These are phyloP conservation scores for Brachyhypopomus occidentalis DNA, from an alignment of 2,113 vertebrate genomes.

Conservation along the genomic window DNA sequence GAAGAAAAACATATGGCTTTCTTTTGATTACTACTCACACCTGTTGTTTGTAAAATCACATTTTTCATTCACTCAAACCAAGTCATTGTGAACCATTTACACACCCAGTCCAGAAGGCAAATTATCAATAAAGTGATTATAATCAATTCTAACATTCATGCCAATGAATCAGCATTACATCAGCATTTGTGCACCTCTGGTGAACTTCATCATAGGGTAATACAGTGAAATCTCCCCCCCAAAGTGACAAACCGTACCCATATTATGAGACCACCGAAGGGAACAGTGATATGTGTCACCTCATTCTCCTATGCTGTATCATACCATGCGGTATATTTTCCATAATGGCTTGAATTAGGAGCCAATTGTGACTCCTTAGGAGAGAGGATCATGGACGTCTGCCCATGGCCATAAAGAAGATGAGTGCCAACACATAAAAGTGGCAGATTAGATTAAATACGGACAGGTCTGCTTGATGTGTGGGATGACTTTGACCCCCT, in stretches of 20 bases:
- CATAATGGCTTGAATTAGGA: slow-evolving; percentile 46
- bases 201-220: no score
- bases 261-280: neutral
- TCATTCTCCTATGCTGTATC: neutral
- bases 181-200: no score
- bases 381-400: slow-evolving; percentile 5
- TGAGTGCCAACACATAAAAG: slow-evolving; percentile 62
- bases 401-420: slow-evolving; percentile 39
- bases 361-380: slow-evolving; percentile 33
- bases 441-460: slow-evolving; percentile 65
- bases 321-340: neutral
- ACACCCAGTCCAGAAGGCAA: no score
- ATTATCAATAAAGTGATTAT: no score
- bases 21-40: no score
- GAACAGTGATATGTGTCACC: slow-evolving; percentile 5
- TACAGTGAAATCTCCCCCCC: no score
- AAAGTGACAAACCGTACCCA: neutral
- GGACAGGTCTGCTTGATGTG: slow-evolving; percentile 59
- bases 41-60: no score
- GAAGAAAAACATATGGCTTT: no score
- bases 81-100: no score
- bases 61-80: no score
- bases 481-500: slow-evolving; percentile 62
- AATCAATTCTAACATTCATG: no score
- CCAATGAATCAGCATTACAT: no score